These are phyloP conservation scores for Gandaritis pyraliata DNA, from an alignment of 2,888 invertebrate species.

Conservation along the genomic window DNA sequence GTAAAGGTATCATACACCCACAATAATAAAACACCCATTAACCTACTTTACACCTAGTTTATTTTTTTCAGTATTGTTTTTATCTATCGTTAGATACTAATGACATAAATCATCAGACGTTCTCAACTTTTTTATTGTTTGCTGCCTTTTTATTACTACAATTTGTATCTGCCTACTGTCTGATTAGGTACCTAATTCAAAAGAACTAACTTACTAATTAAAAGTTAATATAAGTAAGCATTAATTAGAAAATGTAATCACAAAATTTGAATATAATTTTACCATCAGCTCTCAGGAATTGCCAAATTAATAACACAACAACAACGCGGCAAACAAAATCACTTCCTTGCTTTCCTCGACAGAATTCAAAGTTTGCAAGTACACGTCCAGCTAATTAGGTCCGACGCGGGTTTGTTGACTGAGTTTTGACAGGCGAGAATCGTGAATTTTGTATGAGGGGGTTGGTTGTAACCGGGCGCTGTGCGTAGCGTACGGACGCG, in stretches of 20 bases:
- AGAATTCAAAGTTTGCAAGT: slow-evolving; percentile 49
- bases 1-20: slow-evolving; percentile 12
- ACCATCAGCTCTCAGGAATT: slow-evolving; percentile 53
- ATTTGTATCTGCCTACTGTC: too few species aligned
- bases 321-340: slow-evolving; percentile 48
- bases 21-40: slow-evolving; percentile 26
- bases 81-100: background rate
- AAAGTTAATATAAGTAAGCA: slow-evolving; percentile 1
- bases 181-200: background rate
- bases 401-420: slow-evolving; percentile 55
- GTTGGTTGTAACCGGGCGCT: slow-evolving; percentile 44
- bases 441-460: slow-evolving; percentile 68
- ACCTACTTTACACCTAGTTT: slow-evolving; percentile 19
- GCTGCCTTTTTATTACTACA: background rate
- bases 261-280: slow-evolving; percentile 42
- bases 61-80: slow-evolving; percentile 2
- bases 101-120: background rate
- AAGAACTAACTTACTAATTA: background rate
- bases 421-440: slow-evolving; percentile 68
- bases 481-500: slow-evolving; percentile 65
- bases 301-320: slow-evolving; percentile 50
- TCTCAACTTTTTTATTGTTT: background rate
- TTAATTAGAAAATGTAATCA: slow-evolving; percentile 5
- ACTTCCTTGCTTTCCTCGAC: slow-evolving; percentile 50
- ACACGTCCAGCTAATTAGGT: slow-evolving; percentile 54